These are phyloP conservation scores for Halyomorpha halys DNA, from an alignment of 1,140 invertebrate species.

Conservation along the genomic window DNA sequence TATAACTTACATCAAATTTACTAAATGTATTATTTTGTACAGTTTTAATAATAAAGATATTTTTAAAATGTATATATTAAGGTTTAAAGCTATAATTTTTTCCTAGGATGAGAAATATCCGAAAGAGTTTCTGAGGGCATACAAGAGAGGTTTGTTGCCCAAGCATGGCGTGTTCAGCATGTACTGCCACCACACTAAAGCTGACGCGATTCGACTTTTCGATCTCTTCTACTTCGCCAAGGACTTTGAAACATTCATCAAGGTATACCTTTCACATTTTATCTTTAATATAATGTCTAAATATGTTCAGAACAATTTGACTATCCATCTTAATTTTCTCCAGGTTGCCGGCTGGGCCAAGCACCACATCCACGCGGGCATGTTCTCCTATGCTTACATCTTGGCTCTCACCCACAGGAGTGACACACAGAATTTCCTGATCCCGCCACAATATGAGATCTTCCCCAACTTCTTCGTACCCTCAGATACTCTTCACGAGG, in stretches of 20 bases:
- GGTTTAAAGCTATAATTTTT: no score
- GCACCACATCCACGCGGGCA: conserved; percentile 47
- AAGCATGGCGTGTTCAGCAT: conserved; percentile 50
- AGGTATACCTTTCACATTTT: conserved; percentile 13
- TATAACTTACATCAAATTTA: no score
- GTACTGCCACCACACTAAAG: conserved; percentile 47
- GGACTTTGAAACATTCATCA: conserved; percentile 34
- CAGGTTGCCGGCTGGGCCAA: conserved; percentile 52
- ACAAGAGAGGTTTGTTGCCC: conserved; percentile 45
- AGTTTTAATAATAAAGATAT: no score
- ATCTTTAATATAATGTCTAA: not conserved
- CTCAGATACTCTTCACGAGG: conserved; percentile 45
- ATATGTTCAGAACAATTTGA: conserved; percentile 32
- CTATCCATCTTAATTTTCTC: conserved; percentile 36
- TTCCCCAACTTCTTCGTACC: conserved; percentile 53
- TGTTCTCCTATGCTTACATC: conserved; percentile 51
- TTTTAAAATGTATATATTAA: no score
- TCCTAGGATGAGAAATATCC: conserved; percentile 44
- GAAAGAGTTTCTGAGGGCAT: conserved; percentile 45
- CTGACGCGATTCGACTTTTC: conserved; percentile 51
- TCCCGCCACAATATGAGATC: conserved; percentile 58
- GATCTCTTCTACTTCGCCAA: conserved; percentile 58
- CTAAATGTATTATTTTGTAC: no score
- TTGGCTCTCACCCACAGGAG: conserved; percentile 48
- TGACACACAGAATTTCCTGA: conserved; percentile 46